Evolutionary conservation across 2,888 invertebrate species (phyloP).

Genomic region (Plusia festucae): DNA sequence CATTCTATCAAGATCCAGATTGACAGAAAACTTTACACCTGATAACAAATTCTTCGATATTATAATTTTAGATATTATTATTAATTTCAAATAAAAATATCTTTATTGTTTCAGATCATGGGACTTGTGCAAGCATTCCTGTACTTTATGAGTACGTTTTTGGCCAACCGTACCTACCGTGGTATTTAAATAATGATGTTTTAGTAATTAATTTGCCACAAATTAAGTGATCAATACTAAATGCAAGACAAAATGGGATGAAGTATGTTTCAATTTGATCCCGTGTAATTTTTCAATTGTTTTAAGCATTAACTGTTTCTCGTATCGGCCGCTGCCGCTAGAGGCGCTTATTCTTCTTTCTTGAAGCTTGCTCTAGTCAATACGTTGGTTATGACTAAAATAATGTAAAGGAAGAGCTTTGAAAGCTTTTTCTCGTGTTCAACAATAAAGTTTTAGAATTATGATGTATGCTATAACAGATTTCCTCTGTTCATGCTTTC

Average conservation of each 20-base stretch:
- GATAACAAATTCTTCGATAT: too few relatives aligned
- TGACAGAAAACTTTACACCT: too few relatives aligned
- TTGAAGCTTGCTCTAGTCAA: background rate
- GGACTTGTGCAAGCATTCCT: slow-evolving; percentile 92
- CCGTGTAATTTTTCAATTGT: background rate
- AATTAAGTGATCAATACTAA: background rate
- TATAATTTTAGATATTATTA: too few relatives aligned
- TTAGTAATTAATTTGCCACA: background rate
- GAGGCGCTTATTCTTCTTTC: background rate
- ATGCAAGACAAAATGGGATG: background rate
- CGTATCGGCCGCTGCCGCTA: background rate
- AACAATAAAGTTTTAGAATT: background rate
- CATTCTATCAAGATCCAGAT: too few relatives aligned
- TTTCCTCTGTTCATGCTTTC: background rate
- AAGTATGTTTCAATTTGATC: background rate
- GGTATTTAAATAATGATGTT: slow-evolving; percentile 87
- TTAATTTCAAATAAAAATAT: too few relatives aligned
- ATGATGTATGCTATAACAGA: background rate
- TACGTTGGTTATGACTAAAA: background rate
- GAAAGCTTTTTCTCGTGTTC: background rate
- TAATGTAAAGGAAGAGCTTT: background rate
- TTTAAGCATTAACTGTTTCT: background rate
- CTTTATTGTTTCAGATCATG: slow-evolving; percentile 91
- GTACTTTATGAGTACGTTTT: slow-evolving; percentile 93
- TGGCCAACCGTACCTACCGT: slow-evolving; percentile 94